phyloP scores from a whole-genome alignment of 2,797 vertebrate species.

The Micromesistius poutassou region DNA sequence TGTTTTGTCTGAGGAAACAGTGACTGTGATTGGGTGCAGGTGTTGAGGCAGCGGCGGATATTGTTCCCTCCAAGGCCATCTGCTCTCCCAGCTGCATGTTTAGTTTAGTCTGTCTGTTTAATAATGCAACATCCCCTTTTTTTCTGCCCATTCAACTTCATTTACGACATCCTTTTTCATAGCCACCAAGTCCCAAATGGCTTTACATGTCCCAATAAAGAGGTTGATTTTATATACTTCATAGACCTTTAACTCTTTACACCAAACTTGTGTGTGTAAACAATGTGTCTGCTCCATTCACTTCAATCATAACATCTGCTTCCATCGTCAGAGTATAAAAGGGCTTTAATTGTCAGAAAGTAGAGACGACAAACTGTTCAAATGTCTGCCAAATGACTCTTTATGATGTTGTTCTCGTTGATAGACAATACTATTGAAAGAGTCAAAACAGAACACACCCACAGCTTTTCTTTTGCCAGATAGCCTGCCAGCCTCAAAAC shows the following conservation, averaged over 20 bases:
- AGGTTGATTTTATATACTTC: no score
- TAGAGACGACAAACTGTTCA: neutral
- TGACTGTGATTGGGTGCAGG: neutral
- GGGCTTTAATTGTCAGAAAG: neutral
- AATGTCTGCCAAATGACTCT: conserved; percentile 5
- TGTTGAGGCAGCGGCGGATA: neutral
- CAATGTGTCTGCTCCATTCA: neutral
- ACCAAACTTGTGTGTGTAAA: neutral
- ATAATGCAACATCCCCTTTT: neutral
- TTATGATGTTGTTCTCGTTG: neutral
- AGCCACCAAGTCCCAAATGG: neutral
- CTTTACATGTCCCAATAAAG: neutral
- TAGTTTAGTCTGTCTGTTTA: neutral
- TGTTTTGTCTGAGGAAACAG: neutral
- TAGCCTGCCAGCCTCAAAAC: neutral
- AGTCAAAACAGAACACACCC: neutral
- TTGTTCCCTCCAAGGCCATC: neutral
- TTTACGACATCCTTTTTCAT: neutral
- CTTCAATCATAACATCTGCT: neutral
- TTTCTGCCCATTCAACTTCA: neutral
- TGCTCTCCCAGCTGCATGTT: neutral
- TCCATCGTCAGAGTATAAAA: neutral
- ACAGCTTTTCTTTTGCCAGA: neutral
- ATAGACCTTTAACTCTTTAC: no score
- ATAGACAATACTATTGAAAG: neutral